Evolutionary conservation across 2,113 vertebrate genomes (phyloP).

Genomic region (Triplophysa tibetana): DNA sequence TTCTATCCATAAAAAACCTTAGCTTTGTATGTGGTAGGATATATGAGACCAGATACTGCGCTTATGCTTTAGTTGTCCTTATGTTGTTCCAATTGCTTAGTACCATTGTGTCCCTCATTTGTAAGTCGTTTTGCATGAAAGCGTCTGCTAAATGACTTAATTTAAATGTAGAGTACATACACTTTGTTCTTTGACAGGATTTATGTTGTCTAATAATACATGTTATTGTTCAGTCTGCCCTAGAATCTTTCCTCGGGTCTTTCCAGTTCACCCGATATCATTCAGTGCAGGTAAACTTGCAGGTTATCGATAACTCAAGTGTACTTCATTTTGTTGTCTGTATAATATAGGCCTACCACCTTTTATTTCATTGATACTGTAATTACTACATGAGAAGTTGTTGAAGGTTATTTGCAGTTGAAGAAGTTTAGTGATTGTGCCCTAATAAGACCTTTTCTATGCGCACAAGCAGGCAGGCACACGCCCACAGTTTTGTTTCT

Average conservation of each 20-base stretch:
- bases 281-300: not conserved
- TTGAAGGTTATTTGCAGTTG: not conserved
- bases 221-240: slow-evolving; percentile 7
- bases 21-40: too few relatives aligned
- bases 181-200: not conserved
- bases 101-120: too few relatives aligned
- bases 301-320: not conserved
- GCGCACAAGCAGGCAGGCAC: too few relatives aligned
- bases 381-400: not conserved
- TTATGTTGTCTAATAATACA: too few relatives aligned
- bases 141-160: too few relatives aligned
- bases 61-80: too few relatives aligned
- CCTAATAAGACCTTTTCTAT: not conserved
- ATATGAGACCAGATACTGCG: too few relatives aligned
- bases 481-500: too few relatives aligned
- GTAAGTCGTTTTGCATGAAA: too few relatives aligned
- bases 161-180: not conserved
- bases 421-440: not conserved
- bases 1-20: too few relatives aligned
- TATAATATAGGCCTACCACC: not conserved
- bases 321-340: not conserved
- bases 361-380: too few relatives aligned
- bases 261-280: not conserved
- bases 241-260: not conserved
- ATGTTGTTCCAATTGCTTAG: too few relatives aligned